phyloP scores from a whole-genome alignment of 2,113 vertebrate genomes.

The Octodon degus region DNA sequence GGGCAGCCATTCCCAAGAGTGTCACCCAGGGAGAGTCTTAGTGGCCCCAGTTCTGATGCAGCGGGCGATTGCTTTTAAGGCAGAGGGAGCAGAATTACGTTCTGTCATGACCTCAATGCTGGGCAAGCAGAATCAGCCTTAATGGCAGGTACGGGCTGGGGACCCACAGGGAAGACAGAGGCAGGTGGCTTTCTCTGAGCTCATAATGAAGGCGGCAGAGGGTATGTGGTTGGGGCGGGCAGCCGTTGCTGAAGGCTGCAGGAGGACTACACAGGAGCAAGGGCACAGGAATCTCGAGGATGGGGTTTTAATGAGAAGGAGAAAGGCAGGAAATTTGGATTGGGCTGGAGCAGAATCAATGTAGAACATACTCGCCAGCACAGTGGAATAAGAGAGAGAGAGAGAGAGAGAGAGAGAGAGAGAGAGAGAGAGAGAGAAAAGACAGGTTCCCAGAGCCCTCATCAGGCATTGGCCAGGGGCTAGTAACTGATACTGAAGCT shows the following conservation, averaged over 20 bases:
- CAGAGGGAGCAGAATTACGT: background rate
- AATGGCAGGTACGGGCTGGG: background rate
- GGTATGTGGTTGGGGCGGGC: background rate
- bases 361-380: background rate
- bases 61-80: background rate
- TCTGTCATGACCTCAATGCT: background rate
- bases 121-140: background rate
- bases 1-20: background rate
- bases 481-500: background rate
- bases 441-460: background rate
- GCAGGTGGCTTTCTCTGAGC: background rate
- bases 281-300: background rate
- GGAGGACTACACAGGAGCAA: background rate
- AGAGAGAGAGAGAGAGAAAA: background rate
- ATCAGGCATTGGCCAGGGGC: background rate
- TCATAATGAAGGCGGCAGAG: background rate
- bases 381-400: background rate
- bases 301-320: background rate
- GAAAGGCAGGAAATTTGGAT: background rate
- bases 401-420: background rate
- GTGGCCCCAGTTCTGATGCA: background rate
- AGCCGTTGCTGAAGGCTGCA: fast-evolving
- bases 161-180: background rate
- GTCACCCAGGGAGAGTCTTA: background rate
- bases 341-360: background rate